Conservation (phyloP, 2,113 vertebrate species). For the Trichomycterus rosablanca region DNA sequence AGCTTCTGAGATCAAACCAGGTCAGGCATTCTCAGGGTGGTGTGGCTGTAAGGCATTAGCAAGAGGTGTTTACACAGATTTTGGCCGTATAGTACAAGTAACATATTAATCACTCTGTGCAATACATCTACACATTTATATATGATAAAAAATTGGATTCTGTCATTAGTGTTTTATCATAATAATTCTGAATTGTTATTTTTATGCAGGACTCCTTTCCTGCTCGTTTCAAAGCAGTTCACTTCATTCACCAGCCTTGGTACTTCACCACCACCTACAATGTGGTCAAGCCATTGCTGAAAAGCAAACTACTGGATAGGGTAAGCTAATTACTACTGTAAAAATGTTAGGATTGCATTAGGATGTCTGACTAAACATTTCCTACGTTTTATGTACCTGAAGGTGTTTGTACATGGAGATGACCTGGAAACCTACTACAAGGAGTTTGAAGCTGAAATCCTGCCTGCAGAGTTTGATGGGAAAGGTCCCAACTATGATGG, state of each 20-base stretch:
- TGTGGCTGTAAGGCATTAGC: no score
- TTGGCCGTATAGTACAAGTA: no score
- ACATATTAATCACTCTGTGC: no score
- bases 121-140: no score
- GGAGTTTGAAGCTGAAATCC: conserved; percentile 86
- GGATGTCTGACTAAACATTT: background rate
- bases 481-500: conserved; percentile 83
- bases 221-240: conserved; percentile 92
- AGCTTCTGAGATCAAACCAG: no score
- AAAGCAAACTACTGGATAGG: conserved; percentile 90
- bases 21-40: no score
- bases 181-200: background rate
- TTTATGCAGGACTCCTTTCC: conserved; percentile 87
- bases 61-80: no score
- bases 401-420: conserved; percentile 93
- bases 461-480: conserved; percentile 88
- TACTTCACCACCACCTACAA: conserved; percentile 99
- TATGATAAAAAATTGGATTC: no score
- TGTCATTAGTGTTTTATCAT: no score
- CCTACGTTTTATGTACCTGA: background rate
- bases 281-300: conserved; percentile 90
- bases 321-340: conserved; percentile 63
- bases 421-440: conserved; percentile 87
- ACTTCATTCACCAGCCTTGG: conserved; percentile 98
- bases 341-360: background rate